phyloP scores from a whole-genome alignment of 2,888 invertebrate species.

The Aleiodes alternator region DNA sequence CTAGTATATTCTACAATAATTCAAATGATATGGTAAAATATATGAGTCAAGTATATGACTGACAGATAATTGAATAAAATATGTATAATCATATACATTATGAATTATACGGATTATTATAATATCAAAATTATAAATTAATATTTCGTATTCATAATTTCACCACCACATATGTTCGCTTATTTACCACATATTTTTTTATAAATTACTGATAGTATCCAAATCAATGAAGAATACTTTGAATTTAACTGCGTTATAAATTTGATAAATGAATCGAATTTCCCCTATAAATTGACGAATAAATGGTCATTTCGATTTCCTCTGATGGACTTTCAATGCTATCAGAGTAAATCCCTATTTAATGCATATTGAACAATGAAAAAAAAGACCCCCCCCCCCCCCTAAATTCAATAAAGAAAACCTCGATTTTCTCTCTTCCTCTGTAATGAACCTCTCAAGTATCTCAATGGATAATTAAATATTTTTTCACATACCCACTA shows the following conservation, averaged over 20 bases:
- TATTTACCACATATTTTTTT: too few species aligned
- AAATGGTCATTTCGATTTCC: background rate
- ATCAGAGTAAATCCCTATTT: background rate
- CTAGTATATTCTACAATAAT: too few species aligned
- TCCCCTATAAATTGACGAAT: too few species aligned
- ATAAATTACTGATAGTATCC: background rate
- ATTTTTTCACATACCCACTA: conserved; percentile 49
- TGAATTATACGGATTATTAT: too few species aligned
- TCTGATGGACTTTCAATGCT: conserved; percentile 19
- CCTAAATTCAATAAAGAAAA: background rate
- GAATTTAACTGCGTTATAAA: background rate
- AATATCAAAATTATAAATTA: too few species aligned
- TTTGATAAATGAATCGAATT: conserved; percentile 6
- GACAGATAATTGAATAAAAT: too few species aligned
- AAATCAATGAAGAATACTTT: conserved; percentile 12
- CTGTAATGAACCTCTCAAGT: conserved; percentile 19
- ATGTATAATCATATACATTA: too few species aligned
- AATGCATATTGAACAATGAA: background rate
- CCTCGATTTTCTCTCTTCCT: background rate
- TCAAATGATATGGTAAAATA: too few species aligned
- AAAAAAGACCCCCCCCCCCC: background rate
- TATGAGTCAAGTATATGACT: too few species aligned
- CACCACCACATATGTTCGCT: too few species aligned
- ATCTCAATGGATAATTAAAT: conserved; percentile 67
- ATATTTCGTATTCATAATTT: too few species aligned